A percentile compares a stretch with the other conserved stretches of the same genome.
These are phyloP conservation scores for Piprites chloris DNA, from an alignment of 2,113 vertebrate genomes.

Conservation along the genomic window DNA sequence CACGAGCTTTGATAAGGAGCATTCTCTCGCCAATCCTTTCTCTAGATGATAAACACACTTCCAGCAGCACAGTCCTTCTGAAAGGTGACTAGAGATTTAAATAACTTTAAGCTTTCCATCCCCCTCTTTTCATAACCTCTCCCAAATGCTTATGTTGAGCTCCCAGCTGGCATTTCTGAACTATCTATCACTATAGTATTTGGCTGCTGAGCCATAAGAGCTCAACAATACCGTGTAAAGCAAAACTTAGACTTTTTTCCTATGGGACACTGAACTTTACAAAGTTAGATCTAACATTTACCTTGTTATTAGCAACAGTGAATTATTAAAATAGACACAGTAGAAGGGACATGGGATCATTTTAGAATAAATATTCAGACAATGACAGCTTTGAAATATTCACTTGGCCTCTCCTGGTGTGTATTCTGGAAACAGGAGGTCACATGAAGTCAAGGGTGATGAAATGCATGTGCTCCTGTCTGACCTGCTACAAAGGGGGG, in stretches of 20 bases:
- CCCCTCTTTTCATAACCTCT: neutral
- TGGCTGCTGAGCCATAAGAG: neutral
- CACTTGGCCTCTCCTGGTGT: neutral
- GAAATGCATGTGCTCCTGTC: neutral
- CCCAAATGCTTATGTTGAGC: neutral
- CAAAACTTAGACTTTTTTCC: neutral
- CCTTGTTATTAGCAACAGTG: neutral
- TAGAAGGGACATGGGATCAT: neutral
- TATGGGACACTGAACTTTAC: neutral
- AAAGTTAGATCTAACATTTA: conserved; percentile 6
- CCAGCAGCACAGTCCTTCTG: neutral
- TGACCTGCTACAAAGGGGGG: neutral
- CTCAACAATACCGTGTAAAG: neutral
- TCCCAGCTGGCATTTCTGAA: neutral
- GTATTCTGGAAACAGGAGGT: neutral
- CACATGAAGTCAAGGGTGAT: neutral
- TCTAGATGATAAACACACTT: conserved; percentile 25
- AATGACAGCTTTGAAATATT: conserved; percentile 7
- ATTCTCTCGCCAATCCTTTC: conserved; percentile 13
- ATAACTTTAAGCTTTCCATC: neutral
- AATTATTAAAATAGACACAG: neutral
- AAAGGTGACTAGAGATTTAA: conserved; percentile 42
- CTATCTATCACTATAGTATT: neutral
- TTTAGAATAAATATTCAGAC: neutral
- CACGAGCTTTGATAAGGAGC: conserved; percentile 42